Conservation (phyloP, 2,113 vertebrate species). For the Vulpes ferrilata region DNA sequence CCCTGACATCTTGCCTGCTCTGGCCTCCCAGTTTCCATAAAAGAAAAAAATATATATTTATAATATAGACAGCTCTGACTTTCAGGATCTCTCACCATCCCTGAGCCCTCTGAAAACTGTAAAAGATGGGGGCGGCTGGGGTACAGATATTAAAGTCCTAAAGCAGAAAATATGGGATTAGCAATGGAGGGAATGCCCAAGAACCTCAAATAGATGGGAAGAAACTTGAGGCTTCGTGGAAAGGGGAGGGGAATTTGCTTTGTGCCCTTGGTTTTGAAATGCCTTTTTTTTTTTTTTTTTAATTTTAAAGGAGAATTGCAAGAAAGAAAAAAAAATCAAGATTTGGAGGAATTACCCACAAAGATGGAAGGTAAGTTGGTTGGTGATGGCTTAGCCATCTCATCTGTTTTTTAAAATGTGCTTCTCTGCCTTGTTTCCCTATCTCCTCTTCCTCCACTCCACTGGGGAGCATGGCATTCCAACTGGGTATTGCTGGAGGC, state of each 20-base stretch:
- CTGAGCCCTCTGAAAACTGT: constrained; percentile 80
- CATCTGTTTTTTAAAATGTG: constrained; percentile 68
- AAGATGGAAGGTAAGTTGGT: constrained; percentile 67
- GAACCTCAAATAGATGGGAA: neutral
- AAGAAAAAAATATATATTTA: constrained; percentile 69
- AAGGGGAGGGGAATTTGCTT: neutral
- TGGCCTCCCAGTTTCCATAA: constrained; percentile 75
- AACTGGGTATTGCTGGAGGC: constrained; percentile 60
- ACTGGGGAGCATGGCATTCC: constrained; percentile 31
- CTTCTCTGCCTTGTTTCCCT: constrained; percentile 72
- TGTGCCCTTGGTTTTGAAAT: constrained; percentile 75
- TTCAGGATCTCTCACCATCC: constrained; percentile 81
- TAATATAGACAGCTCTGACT: constrained; percentile 80
- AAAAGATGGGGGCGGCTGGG: neutral
- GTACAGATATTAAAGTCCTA: constrained; percentile 41
- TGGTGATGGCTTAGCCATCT: constrained; percentile 61
- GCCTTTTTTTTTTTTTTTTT: constrained; percentile 33
- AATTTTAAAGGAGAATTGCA: constrained; percentile 64
- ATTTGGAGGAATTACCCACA: constrained; percentile 54
- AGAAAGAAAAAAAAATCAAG: neutral
- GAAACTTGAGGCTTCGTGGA: neutral
- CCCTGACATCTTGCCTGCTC: constrained; percentile 72
- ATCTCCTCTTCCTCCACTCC: neutral
- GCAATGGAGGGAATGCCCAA: neutral
- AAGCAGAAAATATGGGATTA: constrained; percentile 28